Evolutionary conservation across 2,888 invertebrate genomes (phyloP), one percentile per base, ranked within the genome.

Genomic region (Andrena camellia): DNA sequence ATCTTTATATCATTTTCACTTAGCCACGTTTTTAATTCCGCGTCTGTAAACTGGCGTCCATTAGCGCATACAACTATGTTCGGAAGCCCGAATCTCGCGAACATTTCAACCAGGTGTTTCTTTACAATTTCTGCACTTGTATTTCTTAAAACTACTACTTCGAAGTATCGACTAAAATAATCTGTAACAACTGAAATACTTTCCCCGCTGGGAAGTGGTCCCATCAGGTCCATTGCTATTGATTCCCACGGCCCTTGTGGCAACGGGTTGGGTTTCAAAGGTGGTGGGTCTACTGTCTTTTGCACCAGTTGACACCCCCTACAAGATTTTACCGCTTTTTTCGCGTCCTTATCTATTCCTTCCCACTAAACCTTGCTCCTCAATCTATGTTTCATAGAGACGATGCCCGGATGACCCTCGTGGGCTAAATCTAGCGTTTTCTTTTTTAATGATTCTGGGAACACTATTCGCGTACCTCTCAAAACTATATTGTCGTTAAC

Each of bases 341-440:
- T 88, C 0, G 84, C 87, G 7, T 87, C 84, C 35, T 84, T 88
- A 50, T 89, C 87, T 2, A 89, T 71, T 0, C 82, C 82, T 0
- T 42, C 48, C 88, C 88, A 90, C 88, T 88, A 90, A 2, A 90
- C 87, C 63, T 90, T 88, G 57, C 64, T 71, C 1, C 87, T 13
- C 20, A 89, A 42, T 23, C 86, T 31, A 33, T 83, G 60, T 78
- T 89, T 86, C 83, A 89, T 87, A 0, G 82, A 64, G 0, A 87
- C 84, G 0, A 81, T 88, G 7, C 90, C 90, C 1, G 90, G 88
- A 68, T 91, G 91, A 0, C 92, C 92, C 71, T 92, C 90, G 60
- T 92, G 91, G 10, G 10, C 35, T 10, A 10, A 35, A 35, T 35
- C 10, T 10, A 35, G 35, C 10, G 35, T 35, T 10, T 2, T 89